Percentiles rank a stretch among this genome's conserved stretches.
phyloP scores from a whole-genome alignment of 2,888 invertebrate species.

The Eupithecia insigniata region DNA sequence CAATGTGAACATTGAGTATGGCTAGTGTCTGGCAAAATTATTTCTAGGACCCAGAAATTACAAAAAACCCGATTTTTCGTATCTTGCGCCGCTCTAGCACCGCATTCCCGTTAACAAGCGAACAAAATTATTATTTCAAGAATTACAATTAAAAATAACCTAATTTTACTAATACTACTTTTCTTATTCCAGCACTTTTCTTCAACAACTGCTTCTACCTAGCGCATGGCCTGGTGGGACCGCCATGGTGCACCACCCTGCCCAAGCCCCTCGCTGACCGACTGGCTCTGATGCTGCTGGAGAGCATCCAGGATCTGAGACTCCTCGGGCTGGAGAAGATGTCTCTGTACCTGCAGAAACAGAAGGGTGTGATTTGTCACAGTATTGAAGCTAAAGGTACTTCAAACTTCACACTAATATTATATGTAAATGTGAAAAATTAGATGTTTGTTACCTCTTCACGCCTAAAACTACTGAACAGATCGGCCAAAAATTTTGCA shows the following conservation, averaged over 20 bases:
- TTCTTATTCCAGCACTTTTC: slow-evolving; percentile 69
- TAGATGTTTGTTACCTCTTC: no score
- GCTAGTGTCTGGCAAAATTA: no score
- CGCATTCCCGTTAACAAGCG: no score
- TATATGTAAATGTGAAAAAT: no score
- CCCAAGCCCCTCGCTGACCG: slow-evolving; percentile 62
- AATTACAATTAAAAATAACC: no score
- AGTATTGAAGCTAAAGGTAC: slow-evolving; percentile 70
- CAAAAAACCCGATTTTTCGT: no score
- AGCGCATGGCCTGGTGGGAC: slow-evolving; percentile 77
- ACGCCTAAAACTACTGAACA: no score
- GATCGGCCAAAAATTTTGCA: no score
- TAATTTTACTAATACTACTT: background rate
- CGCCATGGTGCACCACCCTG: slow-evolving; percentile 74
- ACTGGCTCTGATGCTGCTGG: slow-evolving; percentile 64
- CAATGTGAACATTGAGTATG: no score
- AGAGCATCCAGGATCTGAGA: slow-evolving; percentile 74
- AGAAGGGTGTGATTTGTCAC: slow-evolving; percentile 67
- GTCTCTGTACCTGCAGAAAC: slow-evolving; percentile 71
- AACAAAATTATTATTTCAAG: no score
- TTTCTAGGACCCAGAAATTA: no score
- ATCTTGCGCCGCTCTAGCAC: no score
- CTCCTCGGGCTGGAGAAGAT: slow-evolving; percentile 76
- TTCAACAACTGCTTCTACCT: slow-evolving; percentile 82
- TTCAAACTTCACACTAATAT: background rate